Base-by-base conservation (phyloP, 2,797 vertebrate species). In the Arctocebus calabarensis region DNA sequence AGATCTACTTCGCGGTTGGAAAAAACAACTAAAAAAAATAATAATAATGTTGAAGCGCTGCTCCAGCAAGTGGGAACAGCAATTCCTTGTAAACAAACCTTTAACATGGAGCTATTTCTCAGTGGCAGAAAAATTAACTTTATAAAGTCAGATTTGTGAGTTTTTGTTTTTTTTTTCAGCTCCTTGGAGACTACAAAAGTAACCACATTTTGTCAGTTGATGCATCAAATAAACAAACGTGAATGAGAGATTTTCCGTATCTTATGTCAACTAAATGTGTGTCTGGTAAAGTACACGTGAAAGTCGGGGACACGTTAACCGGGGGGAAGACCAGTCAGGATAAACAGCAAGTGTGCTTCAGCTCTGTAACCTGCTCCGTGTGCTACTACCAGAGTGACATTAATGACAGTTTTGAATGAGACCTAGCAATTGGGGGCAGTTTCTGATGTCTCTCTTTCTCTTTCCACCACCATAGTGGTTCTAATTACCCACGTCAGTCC, bases 1-100 rank as follows among this genome's bases (percentile, higher is more conserved):
- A 98, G 98, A 98, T 98, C 97, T 97, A 98, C 98, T 98, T 98
- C 98, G 98, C 97, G 98, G 98, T 98, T 98, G 98, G 98, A 98
- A 98, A 98, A 98, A 98, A 98, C 97, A 98, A 98, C 98, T 98
- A 12, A n/a, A 34, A 55, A 73, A 75, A 78, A 55, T 34, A 74
- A 74, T 52, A 78, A 78, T 22, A 94, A 97, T 64, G 89, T 97
- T 95, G 95, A 94, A 97, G 96, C 95, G 94, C 82, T 70, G 94
- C 97, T 97, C 97, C 95, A 92, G 96, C 98, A 97, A 98, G 98
- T 98, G 98, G 98, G 98, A 98, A 99, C 98, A 98, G 98, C 97
- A 93, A 98, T 97, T 98, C 97, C 98, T 98, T 98, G 97, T 98
- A 98, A 99, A 98, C 98, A 99, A 98, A 98, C 97, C 98, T 98